Conservation (phyloP, 2,888 invertebrate species). For the Aspidiotus rigidus region DNA sequence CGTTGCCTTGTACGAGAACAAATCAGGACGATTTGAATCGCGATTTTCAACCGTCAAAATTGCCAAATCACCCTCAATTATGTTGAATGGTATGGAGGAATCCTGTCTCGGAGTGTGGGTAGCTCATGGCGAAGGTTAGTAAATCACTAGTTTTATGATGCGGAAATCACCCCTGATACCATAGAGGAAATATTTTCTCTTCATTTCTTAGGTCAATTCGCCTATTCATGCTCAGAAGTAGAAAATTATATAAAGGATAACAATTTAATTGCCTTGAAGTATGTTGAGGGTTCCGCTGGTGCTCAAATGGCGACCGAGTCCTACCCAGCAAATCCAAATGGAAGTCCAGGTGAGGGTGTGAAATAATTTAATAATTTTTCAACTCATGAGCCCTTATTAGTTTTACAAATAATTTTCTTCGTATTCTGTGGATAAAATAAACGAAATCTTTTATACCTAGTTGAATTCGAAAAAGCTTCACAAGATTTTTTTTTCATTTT, state of each 20-base stretch:
- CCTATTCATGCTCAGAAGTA: conserved; percentile 44
- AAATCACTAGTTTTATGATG: background rate
- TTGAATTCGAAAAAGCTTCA: no score
- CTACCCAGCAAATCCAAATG: conserved; percentile 95
- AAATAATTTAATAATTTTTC: background rate
- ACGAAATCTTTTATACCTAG: no score
- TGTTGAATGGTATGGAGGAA: conserved; percentile 81
- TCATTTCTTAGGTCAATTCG: conserved; percentile 45
- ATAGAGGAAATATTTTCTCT: background rate
- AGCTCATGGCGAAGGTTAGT: conserved; percentile 87
- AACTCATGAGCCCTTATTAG: no score
- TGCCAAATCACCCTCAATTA: conserved; percentile 61
- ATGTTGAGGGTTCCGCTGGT: conserved; percentile 66
- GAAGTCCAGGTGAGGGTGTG: conserved; percentile 58
- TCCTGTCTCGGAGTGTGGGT: conserved; percentile 91
- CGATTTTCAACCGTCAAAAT: conserved; percentile 67
- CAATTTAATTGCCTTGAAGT: conserved; percentile 66
- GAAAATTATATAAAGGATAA: conserved; percentile 36
- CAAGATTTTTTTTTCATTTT: no score
- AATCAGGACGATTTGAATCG: conserved; percentile 78
- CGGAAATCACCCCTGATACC: background rate
- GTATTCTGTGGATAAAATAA: no score
- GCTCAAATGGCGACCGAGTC: conserved; percentile 54
- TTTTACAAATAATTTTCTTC: no score
- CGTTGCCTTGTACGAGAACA: conserved; percentile 62